Evolutionary conservation across 2,888 invertebrate genomes (phyloP), one percentile per base, ranked within the genome.

Genomic region (Cinara cedri): DNA sequence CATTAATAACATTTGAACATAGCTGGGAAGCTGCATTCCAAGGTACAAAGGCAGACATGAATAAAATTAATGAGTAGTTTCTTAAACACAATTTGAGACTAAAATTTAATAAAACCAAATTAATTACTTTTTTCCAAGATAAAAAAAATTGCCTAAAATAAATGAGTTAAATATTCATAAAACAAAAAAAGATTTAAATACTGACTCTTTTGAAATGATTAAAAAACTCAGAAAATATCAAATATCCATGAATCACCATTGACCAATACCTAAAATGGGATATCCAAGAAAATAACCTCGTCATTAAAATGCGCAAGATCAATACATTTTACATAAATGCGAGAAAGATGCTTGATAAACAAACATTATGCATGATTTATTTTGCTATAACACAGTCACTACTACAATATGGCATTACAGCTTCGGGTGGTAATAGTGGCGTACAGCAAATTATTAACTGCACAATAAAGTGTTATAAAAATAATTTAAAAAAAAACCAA

Each of bases 21-120:
- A 62, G 34, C n/a, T 62, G 34, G 26, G 26, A 62, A 62, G 16
- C 14, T 1, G 0, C n/a, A 0, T n/a, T 14, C 16, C 62, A 62
- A 34, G 16, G n/a, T 62, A 9, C 16, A 34, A 9, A n/a, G n/a
- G 6, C 3, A 1, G 60, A 26, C 26, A 60, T 60, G 24, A 24
- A 26, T 60, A 60, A 4, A 60, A 19, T 44, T 42, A 63, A 63
- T 19, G 42, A 42, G 9, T 66, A 8, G 65, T 66, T 66, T 66
- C 65, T 46, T 46, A 66, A 66, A 66, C 11, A 66, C 6, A 66
- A 66, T 46, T 16, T 66, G 13, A 66, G 21, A 1, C 46, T 66
- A 11, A 46, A 66, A 4, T 46, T 66, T 13, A 46, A 14, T 9
- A 66, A 66, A 46, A 66, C 21, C 1, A 66, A 66, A 9, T 66